Conservation (phyloP, 2,888 invertebrate species). For the Epicampocera succincta region DNA sequence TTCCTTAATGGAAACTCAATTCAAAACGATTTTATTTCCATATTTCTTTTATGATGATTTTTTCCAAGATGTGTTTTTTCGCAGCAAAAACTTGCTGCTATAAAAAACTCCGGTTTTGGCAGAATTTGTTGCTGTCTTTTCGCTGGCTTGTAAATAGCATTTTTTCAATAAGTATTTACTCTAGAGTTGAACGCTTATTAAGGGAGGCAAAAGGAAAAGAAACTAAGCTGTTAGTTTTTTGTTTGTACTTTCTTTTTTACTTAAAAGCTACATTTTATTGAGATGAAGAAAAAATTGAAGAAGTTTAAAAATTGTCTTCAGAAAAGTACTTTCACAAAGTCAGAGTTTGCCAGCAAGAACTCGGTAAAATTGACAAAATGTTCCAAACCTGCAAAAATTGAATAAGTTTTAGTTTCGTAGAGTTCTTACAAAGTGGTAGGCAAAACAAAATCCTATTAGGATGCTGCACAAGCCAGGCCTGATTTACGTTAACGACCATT, state of each 20-base stretch:
- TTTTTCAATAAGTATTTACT: constrained; percentile 42
- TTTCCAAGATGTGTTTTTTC: too few species aligned
- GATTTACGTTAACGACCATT: too few species aligned
- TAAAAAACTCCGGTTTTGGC: not conserved
- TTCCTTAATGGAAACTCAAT: too few species aligned
- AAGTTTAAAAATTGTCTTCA: constrained; percentile 36
- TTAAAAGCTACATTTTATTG: constrained; percentile 10
- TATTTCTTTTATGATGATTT: too few species aligned
- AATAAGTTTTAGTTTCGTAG: too few species aligned
- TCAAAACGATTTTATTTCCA: too few species aligned
- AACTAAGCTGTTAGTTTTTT: not conserved
- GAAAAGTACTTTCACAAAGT: constrained; percentile 27
- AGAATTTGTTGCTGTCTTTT: constrained; percentile 10
- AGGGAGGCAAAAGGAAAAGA: not conserved
- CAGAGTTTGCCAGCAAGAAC: not conserved
- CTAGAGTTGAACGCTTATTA: constrained; percentile 42
- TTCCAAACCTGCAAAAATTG: not conserved
- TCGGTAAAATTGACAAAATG: not conserved
- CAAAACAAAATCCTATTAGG: too few species aligned
- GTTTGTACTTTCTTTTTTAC: constrained; percentile 5
- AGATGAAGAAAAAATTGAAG: constrained; percentile 2
- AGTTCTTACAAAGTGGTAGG: too few species aligned
- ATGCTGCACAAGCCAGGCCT: too few species aligned
- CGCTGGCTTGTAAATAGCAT: not conserved
- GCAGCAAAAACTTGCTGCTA: constrained; percentile 10